Evolutionary conservation across 2,888 invertebrate genomes (phyloP), one percentile per base, ranked within the genome.

Genomic region (Mythimna loreyi): DNA sequence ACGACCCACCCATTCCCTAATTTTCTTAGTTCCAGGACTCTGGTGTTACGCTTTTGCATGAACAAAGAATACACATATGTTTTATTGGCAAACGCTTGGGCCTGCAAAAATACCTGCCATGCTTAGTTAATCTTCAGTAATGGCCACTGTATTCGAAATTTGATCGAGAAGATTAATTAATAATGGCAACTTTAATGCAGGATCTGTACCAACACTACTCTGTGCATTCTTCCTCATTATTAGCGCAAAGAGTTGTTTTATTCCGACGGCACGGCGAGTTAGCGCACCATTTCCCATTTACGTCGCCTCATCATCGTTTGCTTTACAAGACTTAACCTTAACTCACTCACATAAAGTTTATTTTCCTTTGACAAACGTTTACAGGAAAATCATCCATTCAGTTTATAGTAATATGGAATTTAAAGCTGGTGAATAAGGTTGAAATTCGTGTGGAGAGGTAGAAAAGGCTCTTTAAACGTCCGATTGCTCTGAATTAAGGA

Each of bases 221-320:
- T 81, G 67, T 40, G 30, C 52, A 66, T 86, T 90, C 92, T 91
- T 91, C 89, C 94, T 95, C 95, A 95, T 95, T 95, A 95, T 94
- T 92, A 94, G 91, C 91, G 93, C 93, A 91, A 94, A 93, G 95
- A 93, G 95, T 95, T 95, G 95, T 95, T 95, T 95, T 95, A 94
- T 94, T 94, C 92, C 87, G 81, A 80, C 91, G 92, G 89, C 92
- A 66, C 75, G 90, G 86, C 89, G 92, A 93, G 93, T 95, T 94
- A 93, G 93, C 90, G 87, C 88, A 93, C 95, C 93, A 95, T 95
- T 95, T 95, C 95, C 95, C 93, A 94, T 92, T 93, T 92, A 93
- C 88, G 89, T 88, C 89, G 85, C 85, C 91, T 91, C 92, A 91
- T 91, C 89, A 87, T 72, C 74, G 49, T 65, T 70, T 61, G 64